phyloP scores from a whole-genome alignment of 1,140 invertebrate species.

The Drosophila seguyi region DNA sequence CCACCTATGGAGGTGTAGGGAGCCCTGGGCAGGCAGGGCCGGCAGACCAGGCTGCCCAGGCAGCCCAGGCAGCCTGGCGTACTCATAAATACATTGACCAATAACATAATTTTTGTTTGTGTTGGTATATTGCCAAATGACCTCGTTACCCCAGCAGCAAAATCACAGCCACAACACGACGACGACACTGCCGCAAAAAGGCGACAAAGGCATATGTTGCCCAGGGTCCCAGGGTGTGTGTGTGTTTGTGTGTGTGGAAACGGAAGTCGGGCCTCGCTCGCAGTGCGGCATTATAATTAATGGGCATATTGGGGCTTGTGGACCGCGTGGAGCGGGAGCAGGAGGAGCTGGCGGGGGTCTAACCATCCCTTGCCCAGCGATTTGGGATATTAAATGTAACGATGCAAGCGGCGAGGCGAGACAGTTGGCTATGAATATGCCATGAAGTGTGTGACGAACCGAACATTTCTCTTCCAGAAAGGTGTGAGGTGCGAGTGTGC shows the following conservation, averaged over 20 bases:
- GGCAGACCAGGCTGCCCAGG: background rate
- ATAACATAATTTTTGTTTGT: constrained; percentile 77
- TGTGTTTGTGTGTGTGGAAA: constrained; percentile 1
- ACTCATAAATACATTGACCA: constrained; percentile 81
- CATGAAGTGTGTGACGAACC: constrained; percentile 57
- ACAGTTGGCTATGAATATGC: constrained; percentile 64
- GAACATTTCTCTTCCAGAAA: constrained; percentile 18
- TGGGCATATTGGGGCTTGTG: constrained; percentile 73
- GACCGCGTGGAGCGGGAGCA: background rate
- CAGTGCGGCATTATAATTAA: constrained; percentile 80
- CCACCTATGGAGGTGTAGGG: constrained; percentile 11
- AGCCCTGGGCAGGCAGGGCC: background rate
- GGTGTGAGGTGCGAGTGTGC: constrained; percentile 11
- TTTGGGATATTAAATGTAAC: constrained; percentile 78
- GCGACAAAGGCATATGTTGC: constrained; percentile 72
- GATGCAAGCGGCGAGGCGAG: constrained; percentile 54
- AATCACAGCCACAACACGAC: constrained; percentile 62
- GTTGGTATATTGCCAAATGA: constrained; percentile 63
- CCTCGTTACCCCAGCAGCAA: constrained; percentile 60
- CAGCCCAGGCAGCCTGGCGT: constrained; percentile 21
- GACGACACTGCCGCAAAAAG: constrained; percentile 43
- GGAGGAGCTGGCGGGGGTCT: background rate
- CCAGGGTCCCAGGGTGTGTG: constrained; percentile 4
- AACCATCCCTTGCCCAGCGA: constrained; percentile 44
- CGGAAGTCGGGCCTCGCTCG: constrained; percentile 48